Base-by-base conservation (phyloP, 2,888 invertebrate species). In the Nematopogon swammerdamellus region DNA sequence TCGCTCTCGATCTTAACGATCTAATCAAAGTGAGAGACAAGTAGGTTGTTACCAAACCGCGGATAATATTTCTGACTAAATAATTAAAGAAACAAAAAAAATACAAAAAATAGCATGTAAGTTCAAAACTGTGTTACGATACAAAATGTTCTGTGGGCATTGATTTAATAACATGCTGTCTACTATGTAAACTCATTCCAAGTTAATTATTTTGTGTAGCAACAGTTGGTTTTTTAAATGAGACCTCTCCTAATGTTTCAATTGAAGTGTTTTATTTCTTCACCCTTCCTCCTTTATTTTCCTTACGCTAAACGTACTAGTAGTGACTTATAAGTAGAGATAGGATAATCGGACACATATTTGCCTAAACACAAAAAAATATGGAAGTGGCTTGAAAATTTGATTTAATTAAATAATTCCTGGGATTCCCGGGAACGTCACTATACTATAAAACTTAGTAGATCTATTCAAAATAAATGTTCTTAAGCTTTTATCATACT, bases 1-100 rank as follows among this genome's bases (percentile, higher is more conserved):
- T 80, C 70, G 80, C 75, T 53, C 62, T 80, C 71, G 73, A 80
- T 70, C 77, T 80, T 57, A 70, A 75, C 58, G 80, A 80, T 72
- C 80, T 80, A 62, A 71, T 80, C 60, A 79, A 71, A 75, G 79
- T 80, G 64, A 75, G 65, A 63, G 80, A 80, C 69, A 80, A 80
- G 76, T 79, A 70, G 74, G 65, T 59, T 56, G 5, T 4, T 25
- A 25, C 25, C n/a, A 8, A 25, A 4, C 5, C 25, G 25, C 25
- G 25, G 25, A 8, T 25, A 4, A 8, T 25, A 8, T 25, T 8
- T 25, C 25, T 36, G 11, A 36, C 14, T 14, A 36, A 36, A 36
- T 8, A n/a, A n/a, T 14, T 8, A 14, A 36, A 36, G 14, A 14
- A 8, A 25, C 10, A 25, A 4, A 25, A 25, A 25, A 25, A 25